Percentiles rank a stretch among this genome's conserved stretches.
phyloP scores from a whole-genome alignment of 1,140 invertebrate species.

The Scaptodrosophila lebanonensis region DNA sequence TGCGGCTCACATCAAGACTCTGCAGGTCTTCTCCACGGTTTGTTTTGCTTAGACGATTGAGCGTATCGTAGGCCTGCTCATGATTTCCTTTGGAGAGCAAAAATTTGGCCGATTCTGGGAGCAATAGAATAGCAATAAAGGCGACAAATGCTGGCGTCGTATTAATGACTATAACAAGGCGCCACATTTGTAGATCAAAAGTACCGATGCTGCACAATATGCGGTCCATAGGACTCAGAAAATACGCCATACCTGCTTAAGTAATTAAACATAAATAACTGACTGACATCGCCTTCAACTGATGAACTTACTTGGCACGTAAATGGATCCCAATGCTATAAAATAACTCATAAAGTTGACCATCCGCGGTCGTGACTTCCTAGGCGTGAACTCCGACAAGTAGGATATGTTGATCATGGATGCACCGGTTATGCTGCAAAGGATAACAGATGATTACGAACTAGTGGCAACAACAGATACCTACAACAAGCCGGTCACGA shows the following conservation, averaged over 20 bases:
- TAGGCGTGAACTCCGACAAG: constrained; percentile 11
- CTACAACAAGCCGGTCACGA: constrained; percentile 15
- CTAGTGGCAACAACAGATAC: background rate
- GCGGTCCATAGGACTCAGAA: background rate
- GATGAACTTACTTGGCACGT: constrained; percentile 12
- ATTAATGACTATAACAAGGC: constrained; percentile 2
- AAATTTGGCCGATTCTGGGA: constrained; percentile 24
- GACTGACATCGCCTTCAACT: too few species aligned
- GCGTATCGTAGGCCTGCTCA: constrained; percentile 2
- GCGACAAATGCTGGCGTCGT: constrained; percentile 1
- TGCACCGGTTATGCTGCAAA: background rate
- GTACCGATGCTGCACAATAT: background rate
- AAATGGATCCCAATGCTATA: background rate
- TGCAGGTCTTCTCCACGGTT: background rate
- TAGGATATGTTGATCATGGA: constrained; percentile 6
- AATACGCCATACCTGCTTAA: background rate
- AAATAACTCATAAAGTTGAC: constrained; percentile 7
- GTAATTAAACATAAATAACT: background rate
- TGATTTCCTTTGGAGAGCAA: background rate
- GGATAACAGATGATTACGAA: background rate
- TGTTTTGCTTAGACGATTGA: constrained; percentile 1
- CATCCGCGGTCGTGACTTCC: background rate
- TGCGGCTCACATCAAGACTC: constrained; percentile 5
- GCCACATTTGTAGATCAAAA: constrained; percentile 5
- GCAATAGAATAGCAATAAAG: background rate